phyloP scores from a whole-genome alignment of 2,113 vertebrate species.

The Hoplias malabaricus region DNA sequence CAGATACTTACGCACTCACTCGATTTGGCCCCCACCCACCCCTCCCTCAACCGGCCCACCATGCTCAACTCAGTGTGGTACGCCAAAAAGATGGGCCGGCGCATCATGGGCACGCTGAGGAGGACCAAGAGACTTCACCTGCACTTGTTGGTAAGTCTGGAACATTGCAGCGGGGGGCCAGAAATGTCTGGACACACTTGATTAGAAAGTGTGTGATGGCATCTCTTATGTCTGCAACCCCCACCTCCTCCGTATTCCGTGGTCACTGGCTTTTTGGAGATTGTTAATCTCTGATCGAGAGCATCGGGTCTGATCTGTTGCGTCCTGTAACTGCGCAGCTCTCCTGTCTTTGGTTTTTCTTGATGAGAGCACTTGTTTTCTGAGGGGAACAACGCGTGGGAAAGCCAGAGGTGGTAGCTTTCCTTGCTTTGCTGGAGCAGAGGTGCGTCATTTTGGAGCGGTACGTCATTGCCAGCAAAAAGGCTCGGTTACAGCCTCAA shows the following conservation, averaged over 20 bases:
- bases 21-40: not conserved
- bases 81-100: conserved; percentile 81
- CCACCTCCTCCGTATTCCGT: not conserved
- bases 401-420: not conserved
- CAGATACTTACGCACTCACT: not conserved
- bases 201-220: not conserved
- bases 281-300: not conserved
- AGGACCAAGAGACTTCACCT: conserved; percentile 78
- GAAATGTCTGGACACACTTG: too few species aligned
- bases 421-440: not conserved
- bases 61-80: conserved; percentile 82
- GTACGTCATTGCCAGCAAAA: not conserved
- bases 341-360: not conserved
- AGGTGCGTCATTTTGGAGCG: conserved; percentile 3
- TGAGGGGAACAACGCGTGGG: not conserved
- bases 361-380: not conserved
- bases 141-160: conserved; percentile 78
- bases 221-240: not conserved
- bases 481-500: not conserved
- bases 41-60: conserved; percentile 48
- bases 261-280: not conserved
- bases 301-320: conserved; percentile 11
- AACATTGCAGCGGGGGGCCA: not conserved
- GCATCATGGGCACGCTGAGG: conserved; percentile 78
- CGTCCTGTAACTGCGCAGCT: not conserved